Base-by-base conservation (phyloP, 2,797 vertebrate species). In the Acanthornis magna region DNA sequence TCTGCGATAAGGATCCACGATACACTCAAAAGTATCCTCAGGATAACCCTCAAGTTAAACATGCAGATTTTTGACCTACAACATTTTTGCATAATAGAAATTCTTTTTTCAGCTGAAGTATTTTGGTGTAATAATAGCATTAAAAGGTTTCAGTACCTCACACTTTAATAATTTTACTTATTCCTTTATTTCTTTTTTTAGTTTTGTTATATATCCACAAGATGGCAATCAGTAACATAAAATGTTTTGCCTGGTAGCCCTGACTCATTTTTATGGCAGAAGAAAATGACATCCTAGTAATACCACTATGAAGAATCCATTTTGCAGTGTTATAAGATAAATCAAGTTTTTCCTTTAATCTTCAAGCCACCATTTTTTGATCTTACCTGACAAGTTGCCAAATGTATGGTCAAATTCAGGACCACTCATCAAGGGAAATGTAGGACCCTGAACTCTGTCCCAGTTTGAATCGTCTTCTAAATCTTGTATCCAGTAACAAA, bases 401-500 rank as follows among this genome's bases (percentile, higher is more conserved):
- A 98, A 96, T 1, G 99, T 99, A 91, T 99, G 99, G 95, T 99
- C 99, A 45, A 86, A 96, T 67, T 97, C 97, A 9, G 99, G 99
- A n/a, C 99, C 99, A 11, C 95, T 98, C 32, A 91, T 54, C 0
- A 87, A n/a, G 9, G 99, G 98, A 71, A 97, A 97, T 0, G 89
- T 97, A 34, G 92, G 48, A 14, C 98, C 98, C 19, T 86, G 96
- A 72, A 85, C 48, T 94, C 98, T 97, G 30, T 98, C 95, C 99
- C 99, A 99, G 50, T 98, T 96, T 11, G 96, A 98, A 32, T 98
- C 95, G 48, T 98, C 97, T 6, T 97, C 88, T n/a, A 97, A 92
- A 62, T 97, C 96, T 93, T 99, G 99, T 88, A 97, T 97, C 99
- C 99, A 99, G 89, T 98, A 98, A 97, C 99, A 99, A 97, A 98